Percentiles rank a stretch among this genome's conserved stretches.
phyloP scores from a whole-genome alignment of 2,797 vertebrate genomes.

The Poecilia picta region DNA sequence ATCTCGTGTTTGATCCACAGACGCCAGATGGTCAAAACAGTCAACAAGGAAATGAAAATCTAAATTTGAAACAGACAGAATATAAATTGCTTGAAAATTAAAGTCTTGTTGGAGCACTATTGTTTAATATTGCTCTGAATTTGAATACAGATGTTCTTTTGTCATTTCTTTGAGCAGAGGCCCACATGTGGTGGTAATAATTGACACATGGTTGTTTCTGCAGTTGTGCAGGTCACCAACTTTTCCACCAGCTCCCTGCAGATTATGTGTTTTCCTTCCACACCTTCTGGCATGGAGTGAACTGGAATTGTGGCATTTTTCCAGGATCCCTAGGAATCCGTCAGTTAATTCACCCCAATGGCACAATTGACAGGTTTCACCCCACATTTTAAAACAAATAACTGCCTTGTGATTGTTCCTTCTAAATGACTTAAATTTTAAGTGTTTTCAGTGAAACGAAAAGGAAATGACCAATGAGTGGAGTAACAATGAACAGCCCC shows the following conservation, averaged over 20 bases:
- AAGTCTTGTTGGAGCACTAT: neutral
- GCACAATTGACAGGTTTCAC: slow-evolving; percentile 10
- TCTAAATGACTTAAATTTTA: neutral
- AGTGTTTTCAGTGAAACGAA: neutral
- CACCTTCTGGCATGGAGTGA: slow-evolving; percentile 15
- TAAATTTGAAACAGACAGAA: slow-evolving; percentile 37
- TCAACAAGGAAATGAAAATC: slow-evolving; percentile 29
- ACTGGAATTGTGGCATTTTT: slow-evolving; percentile 16
- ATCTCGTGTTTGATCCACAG: neutral
- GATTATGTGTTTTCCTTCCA: slow-evolving; percentile 20
- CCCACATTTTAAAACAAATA: neutral
- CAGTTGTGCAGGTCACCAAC: slow-evolving; percentile 22
- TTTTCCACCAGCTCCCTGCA: slow-evolving; percentile 17
- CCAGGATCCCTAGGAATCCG: neutral
- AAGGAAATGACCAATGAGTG: too few relatives aligned
- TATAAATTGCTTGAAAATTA: neutral
- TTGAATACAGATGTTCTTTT: neutral
- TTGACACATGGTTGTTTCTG: slow-evolving; percentile 25
- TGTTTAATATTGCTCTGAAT: neutral
- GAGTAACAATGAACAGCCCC: neutral
- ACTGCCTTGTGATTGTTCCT: neutral
- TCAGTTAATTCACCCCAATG: neutral
- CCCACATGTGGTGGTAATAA: slow-evolving; percentile 30
- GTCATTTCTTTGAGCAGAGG: slow-evolving; percentile 7
- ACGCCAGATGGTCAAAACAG: slow-evolving; percentile 13